Conservation (phyloP, 2,888 invertebrate genomes). For the Nineta flava region DNA sequence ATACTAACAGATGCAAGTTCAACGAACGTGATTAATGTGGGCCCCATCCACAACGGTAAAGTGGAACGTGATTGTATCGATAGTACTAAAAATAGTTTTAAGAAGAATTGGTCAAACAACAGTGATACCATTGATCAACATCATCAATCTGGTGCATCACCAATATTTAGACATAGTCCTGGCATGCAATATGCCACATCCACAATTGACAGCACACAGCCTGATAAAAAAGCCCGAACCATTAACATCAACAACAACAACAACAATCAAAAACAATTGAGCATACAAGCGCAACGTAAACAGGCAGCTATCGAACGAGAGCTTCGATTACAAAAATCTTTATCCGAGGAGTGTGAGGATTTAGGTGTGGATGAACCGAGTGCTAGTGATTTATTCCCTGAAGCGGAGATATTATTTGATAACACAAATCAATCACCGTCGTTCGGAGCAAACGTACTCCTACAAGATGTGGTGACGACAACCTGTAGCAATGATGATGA, state of each 20-base stretch:
- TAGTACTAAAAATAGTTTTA: neutral
- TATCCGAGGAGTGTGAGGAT: constrained; percentile 66
- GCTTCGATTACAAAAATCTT: constrained; percentile 45
- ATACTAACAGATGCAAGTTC: neutral
- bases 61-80: neutral
- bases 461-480: constrained; percentile 25
- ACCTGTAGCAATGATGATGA: neutral
- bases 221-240: neutral
- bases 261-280: neutral
- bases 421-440: constrained; percentile 49
- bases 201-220: neutral
- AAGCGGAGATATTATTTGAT: constrained; percentile 56
- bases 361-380: constrained; percentile 64
- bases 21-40: neutral
- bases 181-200: constrained; percentile 4
- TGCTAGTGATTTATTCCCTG: constrained; percentile 64
- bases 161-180: constrained; percentile 1
- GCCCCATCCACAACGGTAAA: neutral
- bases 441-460: constrained; percentile 33
- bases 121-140: neutral
- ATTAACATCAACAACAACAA: too few species aligned
- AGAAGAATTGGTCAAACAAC: neutral
- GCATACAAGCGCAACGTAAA: constrained; percentile 23
- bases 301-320: constrained; percentile 38
- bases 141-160: neutral